Base-by-base conservation (phyloP, 1,140 invertebrate genomes). In the Lamellibrachia luymesi region DNA sequence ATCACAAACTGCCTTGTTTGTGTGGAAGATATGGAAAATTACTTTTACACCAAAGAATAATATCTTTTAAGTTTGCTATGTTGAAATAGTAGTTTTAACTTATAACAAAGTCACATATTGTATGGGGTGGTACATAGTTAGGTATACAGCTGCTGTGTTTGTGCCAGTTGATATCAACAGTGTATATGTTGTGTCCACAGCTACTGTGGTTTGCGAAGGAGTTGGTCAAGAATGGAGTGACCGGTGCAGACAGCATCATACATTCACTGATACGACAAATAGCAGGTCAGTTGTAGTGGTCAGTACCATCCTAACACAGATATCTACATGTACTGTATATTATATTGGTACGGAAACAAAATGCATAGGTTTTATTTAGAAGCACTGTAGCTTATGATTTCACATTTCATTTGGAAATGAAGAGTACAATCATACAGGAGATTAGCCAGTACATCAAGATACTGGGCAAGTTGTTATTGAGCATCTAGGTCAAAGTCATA, bases 261-360 rank as follows among this genome's bases (percentile, higher is more conserved):
- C 98, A 98, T 97, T 98, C 98, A 96, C 96, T 99, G 93, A 97
- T 99, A 97, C 97, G 99, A 94, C 98, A 99, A 96, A 98, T 99
- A 92, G 98, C 98, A 91, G 96, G 96, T 97, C 92, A 93, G 95
- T 93, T 50, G 10, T 94, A 22, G 6, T 80, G 64, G 2, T 80
- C 17, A 80, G 52, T 56, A 6, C 38, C 38, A 38, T 38, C 38
- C 38, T 38, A 38, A 38, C 38, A 38, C 38, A 38, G 38, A 38
- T 56, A 56, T 56, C 52, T 56, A 17, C 52, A 17, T 56, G 52
- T 56, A 17, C 1, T 56, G 52, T 56, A 56, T 56, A 56, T 10
- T 80, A 17, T 22, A 80, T 17, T 80, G 13, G 64, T 80, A 1
- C 25, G 25, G 64, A 22, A 17, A 4, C 17, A 80, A 80, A 80